Base-by-base conservation (phyloP, 2,113 vertebrate genomes). In the Camelus bactrianus region DNA sequence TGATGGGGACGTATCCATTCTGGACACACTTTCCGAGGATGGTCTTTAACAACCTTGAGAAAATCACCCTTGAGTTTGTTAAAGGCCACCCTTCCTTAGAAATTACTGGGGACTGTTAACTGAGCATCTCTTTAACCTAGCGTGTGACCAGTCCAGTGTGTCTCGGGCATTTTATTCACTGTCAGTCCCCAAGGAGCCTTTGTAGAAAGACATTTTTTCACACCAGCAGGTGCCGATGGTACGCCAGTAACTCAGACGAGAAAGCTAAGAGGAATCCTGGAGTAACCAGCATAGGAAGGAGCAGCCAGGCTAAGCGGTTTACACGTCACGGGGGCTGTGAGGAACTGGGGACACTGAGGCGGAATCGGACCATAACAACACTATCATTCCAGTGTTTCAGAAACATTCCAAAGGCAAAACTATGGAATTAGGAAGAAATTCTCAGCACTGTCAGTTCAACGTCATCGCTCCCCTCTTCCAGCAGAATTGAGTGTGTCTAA, bases 291-390 rank as follows among this genome's bases (percentile, higher is more conserved):
- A 3, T 12, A 52, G 16, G 11, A n/a, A 15, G 5, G 4, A 17
- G 28, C 0, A 2, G 6, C 16, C 8, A 2, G 77, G 86, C 15
- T 9, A 46, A 42, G n/a, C 22, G 46, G 26, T 30, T 5, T 2
- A 24, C 16, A 1, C 11, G 9, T 11, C 4, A 17, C 0, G 19
- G 8, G 38, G 38, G 6, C 2, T 2, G 4, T 4, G 22, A 16
- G 32, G 20, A n/a, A 4, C 12, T 7, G 26, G 46, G 73, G 8
- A 14, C 7, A 0, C 4, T 2, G 20, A 50, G 7, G 8, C 6
- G 32, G 42, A 20, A 13, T 13, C 73, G 8, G 11, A 64, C 22
- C 1, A 0, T 1, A 9, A n/a, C 5, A 2, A 24, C 1, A 1
- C 1, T 11, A 2, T 2, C 48, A 2, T 28, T 26, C 3, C 1